A percentile compares a stretch with the other conserved stretches of the same genome.
These are phyloP conservation scores for Papilio xuthus DNA, from an alignment of 1,140 invertebrate species.

Conservation along the genomic window DNA sequence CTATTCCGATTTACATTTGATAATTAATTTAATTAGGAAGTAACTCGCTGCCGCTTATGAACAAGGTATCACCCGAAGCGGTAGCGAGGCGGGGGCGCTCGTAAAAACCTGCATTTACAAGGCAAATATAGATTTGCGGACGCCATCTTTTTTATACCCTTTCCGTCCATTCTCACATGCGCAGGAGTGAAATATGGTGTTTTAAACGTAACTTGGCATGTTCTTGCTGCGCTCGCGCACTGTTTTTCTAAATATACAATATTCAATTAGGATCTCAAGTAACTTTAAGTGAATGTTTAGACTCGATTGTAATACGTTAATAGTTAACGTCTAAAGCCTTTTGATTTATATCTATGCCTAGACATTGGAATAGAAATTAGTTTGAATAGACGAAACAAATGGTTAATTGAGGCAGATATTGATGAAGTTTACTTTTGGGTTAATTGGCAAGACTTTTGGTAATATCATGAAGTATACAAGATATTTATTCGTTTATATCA, in stretches of 20 bases:
- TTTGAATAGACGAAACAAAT: slow-evolving; percentile 19
- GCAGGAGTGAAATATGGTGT: slow-evolving; percentile 58
- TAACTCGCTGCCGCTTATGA: slow-evolving; percentile 48
- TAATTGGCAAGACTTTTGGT: slow-evolving; percentile 29
- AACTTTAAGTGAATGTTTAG: slow-evolving; percentile 49
- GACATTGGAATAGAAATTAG: slow-evolving; percentile 17
- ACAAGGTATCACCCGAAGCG: slow-evolving; percentile 36
- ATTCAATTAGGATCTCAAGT: slow-evolving; percentile 52
- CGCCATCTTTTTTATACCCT: slow-evolving; percentile 54
- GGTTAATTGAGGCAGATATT: slow-evolving; percentile 18
- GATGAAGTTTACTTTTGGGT: not conserved
- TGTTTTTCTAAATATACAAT: slow-evolving; percentile 50
- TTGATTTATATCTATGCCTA: slow-evolving; percentile 16
- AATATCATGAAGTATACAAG: not conserved
- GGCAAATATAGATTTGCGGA: slow-evolving; percentile 73
- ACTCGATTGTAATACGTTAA: slow-evolving; percentile 44
- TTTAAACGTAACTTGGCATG: slow-evolving; percentile 53
- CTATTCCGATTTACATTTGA: not conserved
- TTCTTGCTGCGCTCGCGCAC: slow-evolving; percentile 46
- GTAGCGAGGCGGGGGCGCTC: slow-evolving; percentile 60
- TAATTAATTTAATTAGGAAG: slow-evolving; percentile 15
- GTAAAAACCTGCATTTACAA: slow-evolving; percentile 75
- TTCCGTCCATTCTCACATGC: slow-evolving; percentile 58
- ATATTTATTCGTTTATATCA: too few species aligned
- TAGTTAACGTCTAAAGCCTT: slow-evolving; percentile 22